Percentiles rank a stretch among this genome's conserved stretches.
Conservation (phyloP, 1,140 invertebrate species). For the Macrobrachium nipponense region DNA sequence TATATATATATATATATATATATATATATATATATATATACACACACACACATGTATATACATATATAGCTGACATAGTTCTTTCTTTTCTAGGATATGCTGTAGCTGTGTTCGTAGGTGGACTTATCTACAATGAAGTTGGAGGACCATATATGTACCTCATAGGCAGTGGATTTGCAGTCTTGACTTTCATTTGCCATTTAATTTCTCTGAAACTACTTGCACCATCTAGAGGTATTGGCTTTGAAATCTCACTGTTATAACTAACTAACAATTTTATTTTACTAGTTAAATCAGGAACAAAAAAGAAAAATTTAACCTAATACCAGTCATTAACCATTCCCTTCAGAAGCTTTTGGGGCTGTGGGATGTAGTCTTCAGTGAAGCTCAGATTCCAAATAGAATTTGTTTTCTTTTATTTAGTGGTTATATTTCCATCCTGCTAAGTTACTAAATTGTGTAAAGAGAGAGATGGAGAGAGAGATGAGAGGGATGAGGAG, state of each 20-base stretch:
- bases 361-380: too few species aligned
- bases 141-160: slow-evolving; percentile 40
- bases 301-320: too few species aligned
- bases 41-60: too few species aligned
- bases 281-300: too few species aligned
- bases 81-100: slow-evolving; percentile 35
- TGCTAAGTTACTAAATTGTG: neutral
- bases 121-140: slow-evolving; percentile 11
- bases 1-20: too few species aligned
- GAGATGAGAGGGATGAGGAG: too few species aligned
- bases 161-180: neutral
- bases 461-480: neutral
- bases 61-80: neutral
- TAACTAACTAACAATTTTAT: neutral
- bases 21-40: too few species aligned
- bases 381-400: too few species aligned
- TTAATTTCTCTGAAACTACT: neutral
- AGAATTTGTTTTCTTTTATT: too few species aligned
- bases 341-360: too few species aligned
- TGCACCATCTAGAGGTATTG: slow-evolving; percentile 18
- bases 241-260: neutral
- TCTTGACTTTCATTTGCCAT: slow-evolving; percentile 19
- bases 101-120: slow-evolving; percentile 20
- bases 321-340: too few species aligned
- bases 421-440: too few species aligned